Conservation (phyloP, 2,888 invertebrate genomes). For the Rhogogaster chlorosoma region DNA sequence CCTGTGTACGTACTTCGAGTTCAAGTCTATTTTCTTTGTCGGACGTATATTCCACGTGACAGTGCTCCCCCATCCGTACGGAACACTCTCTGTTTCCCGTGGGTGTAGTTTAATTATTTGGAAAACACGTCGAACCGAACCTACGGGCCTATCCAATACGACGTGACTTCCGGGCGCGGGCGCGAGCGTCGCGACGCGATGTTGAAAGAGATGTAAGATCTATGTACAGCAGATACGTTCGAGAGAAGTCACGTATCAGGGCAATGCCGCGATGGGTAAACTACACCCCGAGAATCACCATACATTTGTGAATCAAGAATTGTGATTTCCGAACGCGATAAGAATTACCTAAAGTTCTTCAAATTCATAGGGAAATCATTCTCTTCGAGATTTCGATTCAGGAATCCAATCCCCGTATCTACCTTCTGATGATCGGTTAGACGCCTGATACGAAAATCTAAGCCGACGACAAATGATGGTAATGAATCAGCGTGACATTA, state of each 20-base stretch:
- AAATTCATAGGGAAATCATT: not conserved
- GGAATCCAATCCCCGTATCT: too few species aligned
- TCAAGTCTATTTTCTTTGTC: not conserved
- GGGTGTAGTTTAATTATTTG: constrained; percentile 40
- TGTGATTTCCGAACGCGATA: not conserved
- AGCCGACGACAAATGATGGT: not conserved
- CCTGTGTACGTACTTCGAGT: not conserved
- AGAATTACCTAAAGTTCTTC: not conserved
- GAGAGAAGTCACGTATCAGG: constrained; percentile 14
- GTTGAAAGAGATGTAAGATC: not conserved
- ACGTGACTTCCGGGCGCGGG: constrained; percentile 21
- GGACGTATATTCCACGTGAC: constrained; percentile 3
- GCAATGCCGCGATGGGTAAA: not conserved
- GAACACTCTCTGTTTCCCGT: not conserved
- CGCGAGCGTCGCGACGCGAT: not conserved
- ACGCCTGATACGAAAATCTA: not conserved
- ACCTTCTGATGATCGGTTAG: not conserved
- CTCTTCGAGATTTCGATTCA: too few species aligned
- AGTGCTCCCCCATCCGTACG: not conserved
- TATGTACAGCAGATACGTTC: not conserved
- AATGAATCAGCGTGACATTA: constrained; percentile 5
- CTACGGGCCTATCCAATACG: not conserved
- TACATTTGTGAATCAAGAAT: not conserved
- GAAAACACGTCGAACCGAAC: constrained; percentile 18
- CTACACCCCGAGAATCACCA: not conserved